Conservation (phyloP, 2,888 invertebrate genomes). For the Pterostichus madidus region DNA sequence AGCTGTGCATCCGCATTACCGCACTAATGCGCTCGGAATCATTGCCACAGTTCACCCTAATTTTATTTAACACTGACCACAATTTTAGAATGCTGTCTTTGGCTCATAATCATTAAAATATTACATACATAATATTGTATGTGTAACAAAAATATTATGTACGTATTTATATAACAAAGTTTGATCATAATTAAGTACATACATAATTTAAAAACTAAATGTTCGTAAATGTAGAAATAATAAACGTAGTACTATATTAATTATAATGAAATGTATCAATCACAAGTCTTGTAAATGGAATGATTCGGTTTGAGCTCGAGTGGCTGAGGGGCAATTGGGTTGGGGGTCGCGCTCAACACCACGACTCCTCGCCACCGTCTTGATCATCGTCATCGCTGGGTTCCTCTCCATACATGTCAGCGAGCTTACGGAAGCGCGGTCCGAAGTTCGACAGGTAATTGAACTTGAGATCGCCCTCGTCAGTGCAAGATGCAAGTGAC, state of each 20-base stretch:
- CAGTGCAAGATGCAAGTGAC: constrained; percentile 94
- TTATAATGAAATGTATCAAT: constrained; percentile 56
- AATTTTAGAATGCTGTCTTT: constrained; percentile 64
- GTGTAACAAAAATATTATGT: constrained; percentile 5
- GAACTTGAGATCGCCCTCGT: constrained; percentile 95
- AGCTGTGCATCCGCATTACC: constrained; percentile 19
- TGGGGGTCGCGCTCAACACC: constrained; percentile 82
- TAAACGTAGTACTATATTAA: constrained; percentile 30
- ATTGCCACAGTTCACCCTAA: constrained; percentile 43
- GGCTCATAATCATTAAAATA: constrained; percentile 61
- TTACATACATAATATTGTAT: constrained; percentile 42
- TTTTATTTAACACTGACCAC: constrained; percentile 27
- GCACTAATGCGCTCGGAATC: constrained; percentile 9
- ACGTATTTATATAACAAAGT: constrained; percentile 13
- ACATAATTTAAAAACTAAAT: constrained; percentile 60
- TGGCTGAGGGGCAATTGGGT: background rate
- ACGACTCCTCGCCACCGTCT: constrained; percentile 88
- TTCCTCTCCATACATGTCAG: constrained; percentile 96
- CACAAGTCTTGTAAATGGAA: constrained; percentile 66
- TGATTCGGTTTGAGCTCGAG: constrained; percentile 58
- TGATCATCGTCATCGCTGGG: constrained; percentile 90
- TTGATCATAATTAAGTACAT: constrained; percentile 58
- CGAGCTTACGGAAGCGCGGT: constrained; percentile 95
- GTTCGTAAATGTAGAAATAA: constrained; percentile 43
- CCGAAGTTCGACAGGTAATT: constrained; percentile 97